Evolutionary conservation across 2,888 invertebrate genomes (phyloP), one percentile per base, ranked within the genome.

Genomic region (Tridacna gigas): DNA sequence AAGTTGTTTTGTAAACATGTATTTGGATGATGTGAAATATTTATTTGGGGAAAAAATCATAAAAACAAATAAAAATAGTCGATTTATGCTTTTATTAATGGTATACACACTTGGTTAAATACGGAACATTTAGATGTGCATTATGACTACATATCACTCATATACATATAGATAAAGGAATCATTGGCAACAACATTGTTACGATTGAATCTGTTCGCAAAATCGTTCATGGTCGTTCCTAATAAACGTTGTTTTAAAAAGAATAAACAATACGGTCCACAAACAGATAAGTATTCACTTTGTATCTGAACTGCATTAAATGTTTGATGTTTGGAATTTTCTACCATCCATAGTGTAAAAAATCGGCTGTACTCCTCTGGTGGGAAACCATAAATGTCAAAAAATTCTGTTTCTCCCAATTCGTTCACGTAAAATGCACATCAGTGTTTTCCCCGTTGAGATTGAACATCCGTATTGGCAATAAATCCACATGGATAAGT

Each of bases 251-350:
- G 51, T 25, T 51, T 66, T n/a, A 79, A 74, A 74, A 48, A 74
- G 22, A 47, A 65, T 51, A 79, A n/a, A 56, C 74, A 74, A 37
- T 79, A 80, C 47, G 75, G 48, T 75, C 80, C 80, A 47, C 80
- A 80, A 56, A 80, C 67, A 25, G 56, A 65, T 15, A 75, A 75
- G 25, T 65, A 56, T 47, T 75, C 75, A 60, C 80, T 69, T 37
- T 75, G 80, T 47, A 80, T 71, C 47, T 74, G 67, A 47, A 45
- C 26, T 63, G n/a, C 9, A 69, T 75, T 75, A 18, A 56, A 20
- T 47, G 7, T 28, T 37, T 26, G 5, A 20, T 11, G 20, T 26
- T 22, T 51, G 9, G 78, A n/a, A 18, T 66, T n/a, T 22, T 67
- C 37, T 25, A 67, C 9, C 26, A 77, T 20, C 75, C 75, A 75